Evolutionary conservation across 2,797 vertebrate genomes (phyloP).

Genomic region (Salarias fasciatus): DNA sequence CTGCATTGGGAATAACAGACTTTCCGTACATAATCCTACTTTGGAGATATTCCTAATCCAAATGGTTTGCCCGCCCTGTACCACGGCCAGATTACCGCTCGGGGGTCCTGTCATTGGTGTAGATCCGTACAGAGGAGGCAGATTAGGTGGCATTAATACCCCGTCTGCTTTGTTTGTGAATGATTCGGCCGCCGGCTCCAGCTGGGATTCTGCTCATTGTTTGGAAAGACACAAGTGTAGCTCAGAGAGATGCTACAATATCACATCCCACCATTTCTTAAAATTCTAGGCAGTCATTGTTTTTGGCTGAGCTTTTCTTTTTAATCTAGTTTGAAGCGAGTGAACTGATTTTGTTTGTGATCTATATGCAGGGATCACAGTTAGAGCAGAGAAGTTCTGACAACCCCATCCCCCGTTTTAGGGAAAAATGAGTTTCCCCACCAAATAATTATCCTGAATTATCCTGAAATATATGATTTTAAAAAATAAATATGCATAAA

Average conservation of each 20-base stretch:
- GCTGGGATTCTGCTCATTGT: slow-evolving; percentile 7
- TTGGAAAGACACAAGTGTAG: slow-evolving; percentile 7
- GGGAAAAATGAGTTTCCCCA: too few relatives aligned
- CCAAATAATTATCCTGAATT: too few relatives aligned
- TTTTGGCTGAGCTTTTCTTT: background rate
- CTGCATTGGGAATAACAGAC: slow-evolving; percentile 38
- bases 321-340: background rate
- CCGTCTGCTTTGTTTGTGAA: slow-evolving; percentile 36
- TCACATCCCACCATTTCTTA: background rate
- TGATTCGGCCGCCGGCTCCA: slow-evolving; percentile 7
- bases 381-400: too few relatives aligned
- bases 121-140: slow-evolving; percentile 24
- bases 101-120: slow-evolving; percentile 9
- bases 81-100: slow-evolving; percentile 42
- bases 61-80: slow-evolving; percentile 33
- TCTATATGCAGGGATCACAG: too few relatives aligned
- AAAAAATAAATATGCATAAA: too few relatives aligned
- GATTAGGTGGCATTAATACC: slow-evolving; percentile 54
- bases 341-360: background rate
- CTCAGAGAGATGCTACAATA: background rate
- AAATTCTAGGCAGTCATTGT: background rate
- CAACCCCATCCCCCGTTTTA: too few relatives aligned
- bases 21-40: slow-evolving; percentile 46
- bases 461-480: too few relatives aligned
- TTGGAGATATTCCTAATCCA: slow-evolving; percentile 55